Conservation (phyloP, 2,113 vertebrate species). For the Todiramphus chloris region DNA sequence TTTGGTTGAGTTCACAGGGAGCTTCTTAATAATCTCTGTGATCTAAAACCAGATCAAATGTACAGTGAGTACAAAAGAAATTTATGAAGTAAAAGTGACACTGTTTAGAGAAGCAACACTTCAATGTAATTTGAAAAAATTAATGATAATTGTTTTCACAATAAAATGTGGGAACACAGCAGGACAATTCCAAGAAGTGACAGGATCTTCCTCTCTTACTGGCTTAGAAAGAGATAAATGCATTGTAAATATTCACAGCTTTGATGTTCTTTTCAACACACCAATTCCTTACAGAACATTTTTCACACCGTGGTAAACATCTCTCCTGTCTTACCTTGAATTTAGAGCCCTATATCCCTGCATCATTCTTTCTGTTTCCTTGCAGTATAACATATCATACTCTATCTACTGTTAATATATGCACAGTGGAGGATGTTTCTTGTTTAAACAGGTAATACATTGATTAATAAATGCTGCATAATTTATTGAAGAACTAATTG, state of each 20-base stretch:
- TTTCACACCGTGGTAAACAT: constrained; percentile 1
- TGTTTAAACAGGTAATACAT: constrained; percentile 25
- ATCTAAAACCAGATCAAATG: neutral
- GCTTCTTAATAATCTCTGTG: neutral
- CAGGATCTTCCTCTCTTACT: neutral
- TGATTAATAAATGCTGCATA: constrained; percentile 50
- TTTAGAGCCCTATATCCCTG: neutral
- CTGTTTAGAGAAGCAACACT: constrained; percentile 7
- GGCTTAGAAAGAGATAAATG: constrained; percentile 8
- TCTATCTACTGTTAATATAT: constrained; percentile 19
- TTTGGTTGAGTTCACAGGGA: neutral
- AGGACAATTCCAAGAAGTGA: neutral
- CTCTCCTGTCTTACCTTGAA: neutral
- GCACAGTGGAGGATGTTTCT: neutral
- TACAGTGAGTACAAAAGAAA: neutral
- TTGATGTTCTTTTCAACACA: neutral
- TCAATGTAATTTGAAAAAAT: neutral
- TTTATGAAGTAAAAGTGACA: neutral
- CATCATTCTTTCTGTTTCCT: neutral
- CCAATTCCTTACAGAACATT: neutral
- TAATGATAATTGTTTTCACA: constrained; percentile 28
- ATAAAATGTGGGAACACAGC: neutral
- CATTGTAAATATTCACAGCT: constrained; percentile 23
- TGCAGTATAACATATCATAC: neutral
- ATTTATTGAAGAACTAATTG: constrained; percentile 35